Base-by-base conservation (phyloP, 2,888 invertebrate genomes). In the Anticlea derivata region DNA sequence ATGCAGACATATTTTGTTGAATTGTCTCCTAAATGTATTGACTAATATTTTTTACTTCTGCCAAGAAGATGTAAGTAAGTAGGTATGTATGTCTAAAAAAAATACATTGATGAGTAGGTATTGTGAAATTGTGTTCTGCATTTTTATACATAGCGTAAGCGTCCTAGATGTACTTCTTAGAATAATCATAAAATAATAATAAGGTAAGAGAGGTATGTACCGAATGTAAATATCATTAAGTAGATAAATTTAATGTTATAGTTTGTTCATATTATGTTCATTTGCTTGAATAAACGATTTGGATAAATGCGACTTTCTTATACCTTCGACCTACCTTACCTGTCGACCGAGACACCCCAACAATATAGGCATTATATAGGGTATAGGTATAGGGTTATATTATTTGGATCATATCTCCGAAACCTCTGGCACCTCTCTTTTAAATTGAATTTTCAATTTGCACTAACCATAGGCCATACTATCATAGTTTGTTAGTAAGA, bases 221-320 rank as follows among this genome's bases (percentile, higher is more conserved):
- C 80, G 80, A 86, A 79, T 90, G 90, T 90, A 90, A 88, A 90
- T 90, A 89, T 88, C 83, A 87, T 81, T 89, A 89, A 89, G 88
- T 90, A 90, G 90, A 82, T 89, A 89, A 89, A 88, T 89, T 89
- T 88, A 86, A 90, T 88, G 89, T 90, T 90, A 89, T 86, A 89
- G 79, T 89, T 89, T 90, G 89, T 90, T 90, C 89, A 61, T 61
- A 89, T 85, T 89, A 89, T 86, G 86, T 89, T 90, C 80, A 86
- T 86, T 89, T 90, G 90, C 90, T 90, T 90, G 85, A 90, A 88
- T 90, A 90, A 90, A 90, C 83, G 83, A 89, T 90, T 90, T 89
- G 88, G 86, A 89, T 88, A 86, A 84, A 53, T 68, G 74, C 58
- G 78, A 58, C 60, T 83, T 81, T 85, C 51, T 78, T 78, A 80